Conservation (phyloP, 2,113 vertebrate genomes). For the Onychostoma macrolepis region DNA sequence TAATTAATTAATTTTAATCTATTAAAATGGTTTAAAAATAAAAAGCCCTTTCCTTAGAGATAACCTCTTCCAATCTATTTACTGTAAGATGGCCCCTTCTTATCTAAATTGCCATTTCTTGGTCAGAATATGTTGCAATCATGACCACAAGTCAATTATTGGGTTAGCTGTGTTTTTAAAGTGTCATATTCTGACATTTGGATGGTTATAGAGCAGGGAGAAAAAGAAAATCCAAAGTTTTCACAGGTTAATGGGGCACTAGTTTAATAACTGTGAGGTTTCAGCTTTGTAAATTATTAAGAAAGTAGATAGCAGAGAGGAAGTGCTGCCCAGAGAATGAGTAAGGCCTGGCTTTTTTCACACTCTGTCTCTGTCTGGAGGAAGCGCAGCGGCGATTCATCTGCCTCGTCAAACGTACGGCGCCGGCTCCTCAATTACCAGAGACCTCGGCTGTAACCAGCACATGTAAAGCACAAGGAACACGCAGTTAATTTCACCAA, state of each 20-base stretch:
- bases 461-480: slow-evolving; percentile 28
- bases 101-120: not conserved
- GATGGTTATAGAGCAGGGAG: not conserved
- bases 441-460: slow-evolving; percentile 30
- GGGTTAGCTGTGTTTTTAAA: not conserved
- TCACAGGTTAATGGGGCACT: slow-evolving; percentile 35
- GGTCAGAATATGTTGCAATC: not conserved
- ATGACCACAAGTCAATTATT: not conserved
- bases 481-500: slow-evolving; percentile 44
- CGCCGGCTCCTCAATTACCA: slow-evolving; percentile 52
- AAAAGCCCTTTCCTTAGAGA: not conserved
- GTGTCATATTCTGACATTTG: not conserved
- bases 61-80: not conserved
- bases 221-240: slow-evolving; percentile 27
- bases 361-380: slow-evolving; percentile 32
- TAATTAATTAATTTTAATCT: not conserved
- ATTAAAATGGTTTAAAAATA: not conserved
- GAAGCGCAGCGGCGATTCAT: slow-evolving; percentile 43
- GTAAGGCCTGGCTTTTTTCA: slow-evolving; percentile 26
- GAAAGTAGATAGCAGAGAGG: not conserved
- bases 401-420: slow-evolving; percentile 23
- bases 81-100: not conserved
- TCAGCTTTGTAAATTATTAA: slow-evolving; percentile 42
- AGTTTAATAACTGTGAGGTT: slow-evolving; percentile 40
- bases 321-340: not conserved